phyloP scores from a whole-genome alignment of 2,888 invertebrate genomes.

The Ormyrus pomaceus region DNA sequence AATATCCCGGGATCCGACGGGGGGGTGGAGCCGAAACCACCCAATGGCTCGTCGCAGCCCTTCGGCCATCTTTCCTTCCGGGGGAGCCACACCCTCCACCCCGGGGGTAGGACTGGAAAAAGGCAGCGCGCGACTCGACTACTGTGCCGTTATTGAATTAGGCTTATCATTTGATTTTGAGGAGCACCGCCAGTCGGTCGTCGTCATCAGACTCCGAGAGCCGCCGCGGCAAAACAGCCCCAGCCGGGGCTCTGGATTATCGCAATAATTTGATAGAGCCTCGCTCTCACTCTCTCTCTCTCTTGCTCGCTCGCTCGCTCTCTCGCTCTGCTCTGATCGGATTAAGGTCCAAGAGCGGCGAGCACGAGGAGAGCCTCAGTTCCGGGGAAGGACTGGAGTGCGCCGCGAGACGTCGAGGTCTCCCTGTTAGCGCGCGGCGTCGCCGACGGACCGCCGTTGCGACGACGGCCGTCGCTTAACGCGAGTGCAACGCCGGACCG shows the following conservation, averaged over 20 bases:
- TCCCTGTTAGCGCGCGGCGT: slow-evolving; percentile 39
- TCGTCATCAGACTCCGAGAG: background rate
- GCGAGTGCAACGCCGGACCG: no score
- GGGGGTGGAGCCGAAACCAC: background rate
- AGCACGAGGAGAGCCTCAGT: no score
- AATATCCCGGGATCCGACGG: background rate
- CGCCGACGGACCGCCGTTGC: slow-evolving; percentile 46
- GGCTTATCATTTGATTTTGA: slow-evolving; percentile 76
- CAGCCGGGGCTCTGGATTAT: slow-evolving; percentile 65
- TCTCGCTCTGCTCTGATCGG: no score
- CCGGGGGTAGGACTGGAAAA: background rate
- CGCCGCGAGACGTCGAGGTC: no score
- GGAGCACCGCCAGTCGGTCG: slow-evolving; percentile 75
- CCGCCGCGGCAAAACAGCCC: no score
- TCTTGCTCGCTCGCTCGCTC: slow-evolving; percentile 11
- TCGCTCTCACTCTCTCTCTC: slow-evolving; percentile 57
- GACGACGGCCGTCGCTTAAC: background rate
- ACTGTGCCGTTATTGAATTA: slow-evolving; percentile 72
- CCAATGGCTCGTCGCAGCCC: no score
- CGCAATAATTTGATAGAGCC: slow-evolving; percentile 74
- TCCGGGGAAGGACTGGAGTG: no score
- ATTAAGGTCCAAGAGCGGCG: no score
- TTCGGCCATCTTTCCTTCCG: no score
- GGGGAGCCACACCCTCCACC: no score
- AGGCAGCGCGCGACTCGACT: slow-evolving; percentile 27